Base-by-base conservation (phyloP, 2,888 invertebrate species). In the Alentia gelatinosa region DNA sequence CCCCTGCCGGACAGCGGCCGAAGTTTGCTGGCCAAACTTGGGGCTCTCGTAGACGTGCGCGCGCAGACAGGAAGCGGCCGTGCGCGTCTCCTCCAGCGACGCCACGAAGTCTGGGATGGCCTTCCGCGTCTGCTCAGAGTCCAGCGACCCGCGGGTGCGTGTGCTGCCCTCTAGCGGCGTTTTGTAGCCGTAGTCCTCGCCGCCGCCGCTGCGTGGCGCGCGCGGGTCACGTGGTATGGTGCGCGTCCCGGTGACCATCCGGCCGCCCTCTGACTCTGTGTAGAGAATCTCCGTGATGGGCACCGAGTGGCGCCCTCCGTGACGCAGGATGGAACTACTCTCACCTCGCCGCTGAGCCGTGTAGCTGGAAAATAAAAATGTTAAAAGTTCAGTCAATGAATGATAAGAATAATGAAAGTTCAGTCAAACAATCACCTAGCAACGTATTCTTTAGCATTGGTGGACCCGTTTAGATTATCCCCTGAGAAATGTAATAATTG, bases 221-320 rank as follows among this genome's bases (percentile, higher is more conserved):
- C 47, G 86, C 47, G 86, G 86, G 35, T 86, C 86, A 26, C 86
- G 86, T n/a, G 42, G 23, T 9, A 86, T 47, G 12, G 86, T 86
- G 19, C 86, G 1, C 7, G 47, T 86, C 7, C 86, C 86, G 26
- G 42, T 86, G 47, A 86, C 50, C 86, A 86, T 86, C 19, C 86
- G 86, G 47, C 86, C 86, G 1, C 86, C 86, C 30, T 86, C 86
- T 19, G 86, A 47, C 86, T 86, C 86, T 0, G 86, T 86, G 86
- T 86, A 86, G 42, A 86, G 42, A 33, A 86, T 86, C 47, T 86
- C 86, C 1, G 86, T 86, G 42, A 86, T 47, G 23, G 86, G 86
- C 26, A 30, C 86, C 3, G 1, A 5, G 42, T 42, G 86, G 47
- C 86, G 42, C 86, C 86, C 47, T 30, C 47, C 42, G 42, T 86